Evolutionary conservation across 2,888 invertebrate species (phyloP).

Genomic region (Amblyteles armatorius): DNA sequence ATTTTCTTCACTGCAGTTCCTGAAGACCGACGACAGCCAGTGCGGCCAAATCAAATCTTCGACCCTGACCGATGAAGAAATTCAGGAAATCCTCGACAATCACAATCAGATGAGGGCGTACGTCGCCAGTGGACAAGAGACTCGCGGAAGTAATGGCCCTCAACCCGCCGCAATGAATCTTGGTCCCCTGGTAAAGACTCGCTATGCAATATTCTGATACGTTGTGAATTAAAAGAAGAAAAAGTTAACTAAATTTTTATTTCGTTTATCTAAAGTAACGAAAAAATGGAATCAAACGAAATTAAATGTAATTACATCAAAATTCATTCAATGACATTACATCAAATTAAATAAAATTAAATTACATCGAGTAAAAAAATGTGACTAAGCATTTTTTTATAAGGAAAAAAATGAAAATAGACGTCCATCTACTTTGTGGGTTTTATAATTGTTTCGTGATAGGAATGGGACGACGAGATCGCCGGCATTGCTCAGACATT

Average conservation of each 20-base stretch:
- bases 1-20: not conserved
- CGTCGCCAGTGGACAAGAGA: conserved; percentile 70
- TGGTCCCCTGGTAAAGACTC: conserved; percentile 58
- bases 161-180: conserved; percentile 70
- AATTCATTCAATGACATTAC: not conserved
- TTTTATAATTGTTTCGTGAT: conserved; percentile 23
- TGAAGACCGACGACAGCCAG: not conserved
- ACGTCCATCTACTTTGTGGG: not conserved
- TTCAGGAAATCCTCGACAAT: conserved; percentile 45
- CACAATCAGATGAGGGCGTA: conserved; percentile 69
- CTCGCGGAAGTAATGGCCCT: conserved; percentile 69
- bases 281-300: not conserved
- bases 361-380: not conserved
- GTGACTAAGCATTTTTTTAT: not conserved
- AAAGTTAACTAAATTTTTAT: not conserved
- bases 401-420: conserved; percentile 20
- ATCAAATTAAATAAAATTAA: not conserved
- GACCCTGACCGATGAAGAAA: conserved; percentile 50
- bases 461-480: conserved; percentile 81
- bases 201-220: conserved; percentile 42
- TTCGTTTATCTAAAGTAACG: no score
- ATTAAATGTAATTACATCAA: no score
- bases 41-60: conserved; percentile 31
- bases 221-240: conserved; percentile 1
- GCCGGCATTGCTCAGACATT: conserved; percentile 83